These are phyloP conservation scores for Sebastes goodei DNA, from an alignment of 2,797 vertebrate genomes.

Conservation along the genomic window DNA sequence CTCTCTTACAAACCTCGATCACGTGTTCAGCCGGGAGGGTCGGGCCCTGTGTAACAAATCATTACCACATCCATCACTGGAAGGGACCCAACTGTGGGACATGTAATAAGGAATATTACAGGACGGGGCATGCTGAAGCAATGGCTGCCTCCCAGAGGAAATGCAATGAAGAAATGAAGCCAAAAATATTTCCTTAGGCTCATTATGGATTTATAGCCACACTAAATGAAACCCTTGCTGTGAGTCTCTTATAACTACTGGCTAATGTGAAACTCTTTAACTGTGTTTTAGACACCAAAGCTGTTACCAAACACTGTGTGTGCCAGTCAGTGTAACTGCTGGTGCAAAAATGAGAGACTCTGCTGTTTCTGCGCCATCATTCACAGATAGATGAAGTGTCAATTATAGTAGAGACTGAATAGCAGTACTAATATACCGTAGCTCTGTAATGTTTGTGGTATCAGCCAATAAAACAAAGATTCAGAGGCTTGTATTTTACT, in stretches of 20 bases:
- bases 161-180: conserved; percentile 57
- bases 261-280: conserved; percentile 73
- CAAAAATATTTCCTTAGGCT: conserved; percentile 67
- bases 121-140: conserved; percentile 42
- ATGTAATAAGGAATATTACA: conserved; percentile 47
- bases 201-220: conserved; percentile 76
- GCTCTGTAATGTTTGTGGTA: background rate
- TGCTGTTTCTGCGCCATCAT: conserved; percentile 30
- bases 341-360: conserved; percentile 35
- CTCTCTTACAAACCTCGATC: conserved; percentile 83
- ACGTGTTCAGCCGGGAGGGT: conserved; percentile 79
- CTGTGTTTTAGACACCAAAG: conserved; percentile 65
- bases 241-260: conserved; percentile 49
- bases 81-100: conserved; percentile 48
- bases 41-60: conserved; percentile 76
- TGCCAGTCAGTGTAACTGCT: conserved; percentile 40
- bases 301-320: conserved; percentile 52
- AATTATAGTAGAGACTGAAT: conserved; percentile 8
- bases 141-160: conserved; percentile 58
- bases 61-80: conserved; percentile 65
- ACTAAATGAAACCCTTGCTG: conserved; percentile 69
- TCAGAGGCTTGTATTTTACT: conserved; percentile 52
- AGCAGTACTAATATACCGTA: background rate
- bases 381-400: conserved; percentile 16
- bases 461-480: conserved; percentile 8